Conservation (phyloP, 1,140 invertebrate genomes). For the Diuraphis noxia region DNA sequence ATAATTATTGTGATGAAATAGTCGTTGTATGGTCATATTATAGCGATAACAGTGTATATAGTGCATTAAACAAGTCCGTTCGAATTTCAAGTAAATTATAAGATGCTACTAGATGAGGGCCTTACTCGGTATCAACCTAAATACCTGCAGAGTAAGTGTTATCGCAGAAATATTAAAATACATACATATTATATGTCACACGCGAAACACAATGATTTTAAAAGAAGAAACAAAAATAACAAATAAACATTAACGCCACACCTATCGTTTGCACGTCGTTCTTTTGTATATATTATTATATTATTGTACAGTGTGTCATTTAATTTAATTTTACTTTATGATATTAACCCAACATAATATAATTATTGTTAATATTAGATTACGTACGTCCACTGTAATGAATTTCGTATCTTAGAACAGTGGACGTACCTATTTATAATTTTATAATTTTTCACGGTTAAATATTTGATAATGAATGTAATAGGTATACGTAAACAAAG, state of each 20-base stretch:
- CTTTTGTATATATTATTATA: background rate
- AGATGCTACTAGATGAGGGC: background rate
- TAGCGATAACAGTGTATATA: background rate
- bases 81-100: background rate
- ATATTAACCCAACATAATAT: background rate
- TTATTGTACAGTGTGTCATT: background rate
- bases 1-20: conserved; percentile 6
- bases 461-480: conserved; percentile 1
- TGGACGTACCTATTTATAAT: conserved; percentile 13
- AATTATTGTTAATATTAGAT: conserved; percentile 33
- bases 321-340: background rate
- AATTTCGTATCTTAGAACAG: conserved; percentile 36
- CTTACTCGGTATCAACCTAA: background rate
- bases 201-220: background rate
- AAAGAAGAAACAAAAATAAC: background rate
- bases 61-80: background rate
- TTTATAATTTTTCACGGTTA: background rate
- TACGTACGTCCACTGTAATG: conserved; percentile 42
- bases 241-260: background rate
- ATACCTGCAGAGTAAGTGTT: background rate
- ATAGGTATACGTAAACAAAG: background rate
- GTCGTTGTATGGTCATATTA: background rate
- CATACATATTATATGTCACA: background rate
- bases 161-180: background rate
- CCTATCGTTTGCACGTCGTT: background rate